These are phyloP conservation scores for Thaumetopoea pityocampa DNA, from an alignment of 1,140 invertebrate genomes.

Conservation along the genomic window DNA sequence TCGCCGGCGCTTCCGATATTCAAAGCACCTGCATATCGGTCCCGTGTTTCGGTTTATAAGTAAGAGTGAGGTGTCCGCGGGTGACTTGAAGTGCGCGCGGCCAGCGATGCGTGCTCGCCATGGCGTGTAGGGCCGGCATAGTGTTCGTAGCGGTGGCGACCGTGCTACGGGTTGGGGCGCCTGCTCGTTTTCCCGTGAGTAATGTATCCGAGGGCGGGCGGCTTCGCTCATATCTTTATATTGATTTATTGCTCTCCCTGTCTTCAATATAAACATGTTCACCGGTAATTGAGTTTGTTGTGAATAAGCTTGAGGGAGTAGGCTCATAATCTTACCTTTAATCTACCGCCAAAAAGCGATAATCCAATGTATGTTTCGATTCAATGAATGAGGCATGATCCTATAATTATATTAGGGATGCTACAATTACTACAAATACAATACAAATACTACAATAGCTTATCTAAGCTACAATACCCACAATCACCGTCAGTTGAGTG, in stretches of 20 bases:
- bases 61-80: constrained; percentile 22
- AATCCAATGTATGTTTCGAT: no score
- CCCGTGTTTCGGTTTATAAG: constrained; percentile 48
- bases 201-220: constrained; percentile 49
- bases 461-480: no score
- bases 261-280: background rate
- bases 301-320: background rate
- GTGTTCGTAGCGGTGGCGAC: constrained; percentile 48
- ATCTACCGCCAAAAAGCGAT: no score
- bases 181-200: constrained; percentile 67
- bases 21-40: constrained; percentile 66
- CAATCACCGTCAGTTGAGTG: no score
- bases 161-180: constrained; percentile 50
- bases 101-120: constrained; percentile 47
- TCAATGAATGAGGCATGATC: no score
- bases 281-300: constrained; percentile 1
- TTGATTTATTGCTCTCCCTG: constrained; percentile 12
- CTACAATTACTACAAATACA: no score
- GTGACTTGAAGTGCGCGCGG: constrained; percentile 26
- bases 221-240: constrained; percentile 12
- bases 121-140: constrained; percentile 40
- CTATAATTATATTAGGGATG: no score
- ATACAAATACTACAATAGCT: no score
- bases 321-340: no score
- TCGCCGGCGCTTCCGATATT: constrained; percentile 53